Base-by-base conservation (phyloP, 2,888 invertebrate genomes). In the Hedya salicella region DNA sequence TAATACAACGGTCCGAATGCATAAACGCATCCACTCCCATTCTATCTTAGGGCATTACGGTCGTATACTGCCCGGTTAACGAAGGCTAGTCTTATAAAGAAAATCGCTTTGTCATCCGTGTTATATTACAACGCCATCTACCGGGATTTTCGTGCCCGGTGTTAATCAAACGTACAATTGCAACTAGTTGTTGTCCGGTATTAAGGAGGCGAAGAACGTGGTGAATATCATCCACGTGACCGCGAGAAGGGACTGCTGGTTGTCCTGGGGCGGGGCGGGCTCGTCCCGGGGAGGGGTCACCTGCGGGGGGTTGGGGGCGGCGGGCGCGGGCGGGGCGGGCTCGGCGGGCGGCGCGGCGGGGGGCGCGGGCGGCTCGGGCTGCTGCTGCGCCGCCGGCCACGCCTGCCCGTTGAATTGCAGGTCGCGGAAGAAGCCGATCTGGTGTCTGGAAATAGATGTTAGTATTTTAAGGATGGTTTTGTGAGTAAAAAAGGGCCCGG, bases 131-230 rank as follows among this genome's bases (percentile, higher is more conserved):
- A 1, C 25, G 25, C 25, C 25, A 25, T 25, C 25, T 25, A 25
- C 25, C 25, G 25, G 3, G 25, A 25, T 6, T 4, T 6, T 25
- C 25, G 25, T 6, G 25, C 25, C 3, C 3, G 4, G 25, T 6
- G 32, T 9, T 9, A 2, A 21, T 25, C 25, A 6, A 25, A 25
- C 25, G 44, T n/a, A 69, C 59, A n/a, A n/a, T n/a, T n/a, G n/a
- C n/a, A n/a, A 75, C 69, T 83, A 86, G 69, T 90, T 97, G 72
- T 96, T 96, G 80, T 98, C 98, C 0, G 99, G 99, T 83, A 99
- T 95, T 62, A 99, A 93, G 0, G 98, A 99, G 9, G 98, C 95
- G 84, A 99, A 98, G 89, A 99, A 98, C 1, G 98, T 96, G 0
- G 97, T 95, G 74, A 99, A 95, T 86, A 98, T 97, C 80, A 97